Conservation (phyloP, 2,888 invertebrate genomes). For the Cerastis leucographa region DNA sequence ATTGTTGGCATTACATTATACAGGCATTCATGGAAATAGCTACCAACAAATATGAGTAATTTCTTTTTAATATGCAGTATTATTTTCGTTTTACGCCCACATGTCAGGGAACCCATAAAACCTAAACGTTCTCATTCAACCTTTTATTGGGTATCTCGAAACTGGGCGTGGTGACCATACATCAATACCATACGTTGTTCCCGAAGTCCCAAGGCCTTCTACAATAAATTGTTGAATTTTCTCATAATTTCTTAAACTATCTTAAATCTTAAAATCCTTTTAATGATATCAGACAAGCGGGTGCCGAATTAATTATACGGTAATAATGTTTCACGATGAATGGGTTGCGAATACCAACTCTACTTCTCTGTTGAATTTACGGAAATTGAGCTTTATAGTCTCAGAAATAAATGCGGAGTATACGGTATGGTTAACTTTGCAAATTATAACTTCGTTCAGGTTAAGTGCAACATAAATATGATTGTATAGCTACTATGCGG, state of each 20-base stretch:
- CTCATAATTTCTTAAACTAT: conserved; percentile 42
- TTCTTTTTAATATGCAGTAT: conserved; percentile 46
- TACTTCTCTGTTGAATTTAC: background rate
- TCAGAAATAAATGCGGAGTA: background rate
- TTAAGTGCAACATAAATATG: conserved; percentile 10
- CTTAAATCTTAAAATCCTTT: conserved; percentile 60
- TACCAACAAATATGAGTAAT: conserved; percentile 33
- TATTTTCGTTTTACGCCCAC: conserved; percentile 33
- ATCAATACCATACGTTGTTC: conserved; percentile 13
- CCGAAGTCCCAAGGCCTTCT: background rate
- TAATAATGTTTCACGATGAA: conserved; percentile 49
- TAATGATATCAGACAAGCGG: conserved; percentile 60
- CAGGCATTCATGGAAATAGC: conserved; percentile 8
- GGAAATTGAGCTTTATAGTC: conserved; percentile 20
- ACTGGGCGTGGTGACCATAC: conserved; percentile 23
- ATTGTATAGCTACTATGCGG: conserved; percentile 15
- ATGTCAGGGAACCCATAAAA: conserved; percentile 53
- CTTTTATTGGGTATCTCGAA: conserved; percentile 38
- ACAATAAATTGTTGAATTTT: background rate
- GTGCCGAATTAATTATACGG: conserved; percentile 64
- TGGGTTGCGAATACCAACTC: conserved; percentile 24
- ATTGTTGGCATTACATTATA: background rate
- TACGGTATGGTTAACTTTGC: conserved; percentile 2
- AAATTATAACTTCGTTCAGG: conserved; percentile 13
- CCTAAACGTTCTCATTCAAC: conserved; percentile 42